A percentile compares a stretch with the other conserved stretches of the same genome.
Conservation (phyloP, 2,888 invertebrate species). For the Eurois occulta region DNA sequence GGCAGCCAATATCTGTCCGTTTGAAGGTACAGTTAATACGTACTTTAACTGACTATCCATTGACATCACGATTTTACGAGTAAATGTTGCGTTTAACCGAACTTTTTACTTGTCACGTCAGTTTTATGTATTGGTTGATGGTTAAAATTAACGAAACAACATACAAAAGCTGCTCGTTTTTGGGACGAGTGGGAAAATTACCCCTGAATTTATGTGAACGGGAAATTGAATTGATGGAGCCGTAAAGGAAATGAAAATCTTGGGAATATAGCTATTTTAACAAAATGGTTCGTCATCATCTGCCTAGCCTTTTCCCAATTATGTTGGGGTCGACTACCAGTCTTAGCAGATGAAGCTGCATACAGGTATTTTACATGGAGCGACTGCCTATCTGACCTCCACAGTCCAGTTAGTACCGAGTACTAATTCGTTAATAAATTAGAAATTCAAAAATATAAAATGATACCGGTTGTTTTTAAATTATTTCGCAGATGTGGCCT, state of each 20-base stretch:
- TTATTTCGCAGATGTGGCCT: constrained; percentile 47
- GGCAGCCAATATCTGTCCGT: constrained; percentile 70
- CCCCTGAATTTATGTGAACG: too few species aligned
- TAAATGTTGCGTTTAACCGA: constrained; percentile 39
- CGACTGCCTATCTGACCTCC: too few species aligned
- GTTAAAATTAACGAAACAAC: not conserved
- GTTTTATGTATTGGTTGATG: not conserved
- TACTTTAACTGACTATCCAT: constrained; percentile 60
- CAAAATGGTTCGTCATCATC: too few species aligned
- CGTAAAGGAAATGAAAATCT: too few species aligned
- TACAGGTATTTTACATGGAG: too few species aligned
- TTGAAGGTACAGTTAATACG: constrained; percentile 56
- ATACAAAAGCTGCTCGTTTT: too few species aligned
- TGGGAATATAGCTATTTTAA: too few species aligned
- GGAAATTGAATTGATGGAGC: too few species aligned
- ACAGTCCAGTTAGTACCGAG: too few species aligned
- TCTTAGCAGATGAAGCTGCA: too few species aligned
- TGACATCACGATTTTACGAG: constrained; percentile 49
- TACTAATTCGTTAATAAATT: not conserved
- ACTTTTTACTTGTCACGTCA: constrained; percentile 4
- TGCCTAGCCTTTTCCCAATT: too few species aligned
- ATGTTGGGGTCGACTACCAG: too few species aligned
- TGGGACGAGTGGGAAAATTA: not conserved
- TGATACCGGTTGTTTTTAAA: constrained; percentile 18
- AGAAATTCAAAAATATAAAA: not conserved